phyloP scores from a whole-genome alignment of 2,113 vertebrate genomes.

The Peromyscus leucopus region DNA sequence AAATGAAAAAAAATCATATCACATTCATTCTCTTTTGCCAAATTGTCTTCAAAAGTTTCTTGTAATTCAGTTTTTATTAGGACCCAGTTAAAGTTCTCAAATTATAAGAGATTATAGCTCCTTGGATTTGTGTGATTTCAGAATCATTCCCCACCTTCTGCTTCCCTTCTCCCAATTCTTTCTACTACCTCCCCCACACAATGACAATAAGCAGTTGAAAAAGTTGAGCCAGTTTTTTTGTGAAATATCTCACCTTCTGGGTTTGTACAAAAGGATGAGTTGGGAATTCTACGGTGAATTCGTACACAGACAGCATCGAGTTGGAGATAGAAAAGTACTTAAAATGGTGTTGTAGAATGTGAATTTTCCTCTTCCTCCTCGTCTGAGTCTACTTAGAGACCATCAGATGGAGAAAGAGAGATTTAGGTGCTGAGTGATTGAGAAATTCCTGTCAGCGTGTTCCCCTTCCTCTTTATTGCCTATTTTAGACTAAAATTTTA shows the following conservation, averaged over 20 bases:
- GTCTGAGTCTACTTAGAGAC: neutral
- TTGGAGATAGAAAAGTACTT: neutral
- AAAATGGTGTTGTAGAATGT: neutral
- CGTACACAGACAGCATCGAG: neutral
- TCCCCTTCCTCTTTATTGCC: neutral
- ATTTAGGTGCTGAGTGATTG: neutral
- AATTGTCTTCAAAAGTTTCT: neutral
- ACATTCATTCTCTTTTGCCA: neutral
- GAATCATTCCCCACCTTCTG: neutral
- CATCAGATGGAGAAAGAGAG: neutral
- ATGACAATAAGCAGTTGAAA: neutral
- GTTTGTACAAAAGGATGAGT: neutral
- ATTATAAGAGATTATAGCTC: neutral
- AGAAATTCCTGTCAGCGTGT: neutral
- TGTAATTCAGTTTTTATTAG: neutral
- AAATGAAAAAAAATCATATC: neutral
- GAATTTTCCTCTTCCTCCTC: neutral
- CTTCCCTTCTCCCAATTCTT: neutral
- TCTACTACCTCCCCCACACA: neutral
- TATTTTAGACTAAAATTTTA: neutral
- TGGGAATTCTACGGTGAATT: neutral
- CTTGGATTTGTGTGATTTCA: neutral
- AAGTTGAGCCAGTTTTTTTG: neutral
- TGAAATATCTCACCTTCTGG: neutral
- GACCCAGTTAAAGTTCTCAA: neutral